Conservation (phyloP, 2,797 vertebrate species). For the Denticeps clupeoides region DNA sequence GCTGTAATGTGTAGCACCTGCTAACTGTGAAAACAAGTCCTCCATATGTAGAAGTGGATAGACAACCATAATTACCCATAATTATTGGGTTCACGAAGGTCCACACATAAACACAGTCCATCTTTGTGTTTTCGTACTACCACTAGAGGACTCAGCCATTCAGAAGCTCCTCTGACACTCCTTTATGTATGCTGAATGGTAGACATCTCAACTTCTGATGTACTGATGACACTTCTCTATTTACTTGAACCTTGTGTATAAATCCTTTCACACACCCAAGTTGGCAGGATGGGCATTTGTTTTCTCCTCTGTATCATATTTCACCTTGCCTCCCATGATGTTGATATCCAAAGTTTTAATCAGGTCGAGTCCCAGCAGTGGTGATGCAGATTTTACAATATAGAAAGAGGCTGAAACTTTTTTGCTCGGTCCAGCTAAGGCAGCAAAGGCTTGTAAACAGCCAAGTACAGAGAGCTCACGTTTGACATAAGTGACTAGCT, state of each 20-base stretch:
- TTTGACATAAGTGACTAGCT: neutral
- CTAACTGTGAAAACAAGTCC: neutral
- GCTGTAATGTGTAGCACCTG: conserved; percentile 2
- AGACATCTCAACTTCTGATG: neutral
- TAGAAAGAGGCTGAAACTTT: neutral
- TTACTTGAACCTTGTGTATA: too few species aligned
- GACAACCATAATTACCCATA: too few species aligned
- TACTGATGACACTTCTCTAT: neutral
- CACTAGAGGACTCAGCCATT: neutral
- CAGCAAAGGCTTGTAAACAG: neutral
- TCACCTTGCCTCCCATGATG: too few species aligned
- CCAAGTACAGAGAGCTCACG: conserved; percentile 1
- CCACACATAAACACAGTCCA: too few species aligned
- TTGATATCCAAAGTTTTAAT: neutral
- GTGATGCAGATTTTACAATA: neutral
- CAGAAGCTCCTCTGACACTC: neutral
- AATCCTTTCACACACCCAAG: neutral
- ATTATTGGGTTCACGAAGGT: neutral
- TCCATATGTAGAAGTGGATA: too few species aligned
- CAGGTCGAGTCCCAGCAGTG: neutral
- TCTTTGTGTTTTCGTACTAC: neutral
- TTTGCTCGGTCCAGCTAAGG: neutral
- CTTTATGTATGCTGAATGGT: too few species aligned
- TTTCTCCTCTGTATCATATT: too few species aligned
- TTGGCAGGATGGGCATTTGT: neutral